Evolutionary conservation across 2,113 vertebrate genomes (phyloP).

Genomic region (Bombycilla garrulus): DNA sequence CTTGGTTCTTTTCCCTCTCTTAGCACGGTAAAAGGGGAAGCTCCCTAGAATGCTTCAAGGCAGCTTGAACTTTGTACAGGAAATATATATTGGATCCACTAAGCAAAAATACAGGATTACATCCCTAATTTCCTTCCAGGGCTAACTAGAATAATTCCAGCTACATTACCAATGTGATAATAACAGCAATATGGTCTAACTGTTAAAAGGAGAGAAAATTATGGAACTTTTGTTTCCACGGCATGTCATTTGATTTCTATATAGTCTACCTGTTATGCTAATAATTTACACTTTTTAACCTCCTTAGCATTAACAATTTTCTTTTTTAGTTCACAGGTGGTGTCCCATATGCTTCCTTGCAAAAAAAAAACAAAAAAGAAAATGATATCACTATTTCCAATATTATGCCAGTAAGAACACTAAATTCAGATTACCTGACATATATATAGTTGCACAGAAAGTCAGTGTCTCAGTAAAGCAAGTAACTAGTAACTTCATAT

Average conservation of each 20-base stretch:
- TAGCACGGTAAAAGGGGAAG: background rate
- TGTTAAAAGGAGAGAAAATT: background rate
- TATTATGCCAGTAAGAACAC: background rate
- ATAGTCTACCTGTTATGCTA: background rate
- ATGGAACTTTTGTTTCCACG: background rate
- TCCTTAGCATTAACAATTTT: background rate
- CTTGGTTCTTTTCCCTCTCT: background rate
- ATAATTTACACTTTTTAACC: background rate
- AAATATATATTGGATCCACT: background rate
- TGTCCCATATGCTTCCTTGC: background rate
- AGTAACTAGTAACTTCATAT: background rate
- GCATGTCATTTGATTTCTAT: background rate
- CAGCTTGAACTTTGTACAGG: background rate
- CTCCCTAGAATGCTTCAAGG: background rate
- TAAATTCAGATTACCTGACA: background rate
- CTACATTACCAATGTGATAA: background rate
- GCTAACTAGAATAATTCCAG: background rate
- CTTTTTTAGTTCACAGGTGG: background rate
- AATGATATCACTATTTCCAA: background rate
- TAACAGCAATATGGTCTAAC: background rate
- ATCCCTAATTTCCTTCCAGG: background rate
- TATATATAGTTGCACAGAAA: background rate
- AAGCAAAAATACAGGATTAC: background rate
- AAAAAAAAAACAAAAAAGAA: background rate
- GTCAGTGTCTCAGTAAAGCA: background rate